Evolutionary conservation across 53 echinoderm and acorn worm genomes (phyloP), one percentile per base, ranked within the genome.

Genomic region (Holothuria scabra): DNA sequence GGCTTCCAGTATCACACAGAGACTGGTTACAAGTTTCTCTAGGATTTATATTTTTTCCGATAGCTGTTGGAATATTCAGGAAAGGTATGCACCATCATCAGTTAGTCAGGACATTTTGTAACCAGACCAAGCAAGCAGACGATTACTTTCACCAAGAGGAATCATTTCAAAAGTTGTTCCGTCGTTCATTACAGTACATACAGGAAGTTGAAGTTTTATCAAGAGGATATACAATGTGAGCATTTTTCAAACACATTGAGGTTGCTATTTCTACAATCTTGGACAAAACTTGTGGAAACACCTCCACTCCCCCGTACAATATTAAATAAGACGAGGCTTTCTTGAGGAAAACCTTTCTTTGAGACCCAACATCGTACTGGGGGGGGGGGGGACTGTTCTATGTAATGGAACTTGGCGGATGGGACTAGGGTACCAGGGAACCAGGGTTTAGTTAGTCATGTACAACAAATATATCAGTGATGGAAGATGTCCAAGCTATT

Each of bases 221-320:
- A 13, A 90, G 91, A 64, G 95, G 95, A 0, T 95, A 93, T 58
- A 93, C 93, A 59, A 86, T 95, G 95, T 95, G 70, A 95, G 93
- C 83, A 19, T 46, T 5, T 52, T 52, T 52, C 8, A n/a, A 55
- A 67, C 37, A 37, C 37, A 29, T 34, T 63, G n/a, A n/a, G n/a
- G n/a, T n/a, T n/a, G n/a, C n/a, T n/a, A n/a, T n/a, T n/a, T n/a
- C n/a, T n/a, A n/a, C n/a, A n/a, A n/a, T n/a, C n/a, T n/a, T n/a
- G n/a, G n/a, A n/a, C n/a, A n/a, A n/a, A n/a, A n/a, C n/a, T n/a
- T n/a, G n/a, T n/a, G n/a, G n/a, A n/a, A n/a, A n/a, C n/a, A n/a
- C n/a, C n/a, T n/a, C n/a, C n/a, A n/a, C n/a, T n/a, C n/a, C n/a
- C n/a, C n/a, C n/a, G n/a, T n/a, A n/a, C n/a, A n/a, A n/a, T n/a